Base-by-base conservation (phyloP, 1,140 invertebrate genomes). In the Bombus polaris region DNA sequence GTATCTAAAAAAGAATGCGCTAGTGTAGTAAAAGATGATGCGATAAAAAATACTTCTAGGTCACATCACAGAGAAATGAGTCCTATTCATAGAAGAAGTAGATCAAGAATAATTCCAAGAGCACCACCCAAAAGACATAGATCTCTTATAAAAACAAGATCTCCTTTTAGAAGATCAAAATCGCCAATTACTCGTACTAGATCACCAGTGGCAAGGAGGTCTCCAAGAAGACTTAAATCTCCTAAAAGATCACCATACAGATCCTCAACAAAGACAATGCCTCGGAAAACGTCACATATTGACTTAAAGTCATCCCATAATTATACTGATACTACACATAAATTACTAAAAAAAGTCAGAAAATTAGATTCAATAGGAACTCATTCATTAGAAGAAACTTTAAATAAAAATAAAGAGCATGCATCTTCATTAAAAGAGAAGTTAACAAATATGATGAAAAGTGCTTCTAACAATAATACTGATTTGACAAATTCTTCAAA, bases 391-490 rank as follows among this genome's bases (percentile, higher is more conserved):
- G 42, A 87, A 70, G 35, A 77, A 83, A 87, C 65, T 47, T 57
- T 88, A 13, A 83, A 70, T 32, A 89, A 90, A 66, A 82, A 35
- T 5, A 93, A 93, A 35, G 91, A 93, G 13, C 92, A 88, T 68
- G 76, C 88, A 4, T 92, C 93, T 1, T 95, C 95, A 10, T 85
- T 95, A 42, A 95, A 94, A 68, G 93, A 95, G 1, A 95, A 95
- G 44, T 73, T 95, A 42, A 89, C 88, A 37, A 94, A 94, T 35
- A 94, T 95, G 57, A 79, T 94, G 12, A 94, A 94, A 68, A 37
- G 25, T 57, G 37, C 85, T 25, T 42, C 76, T 18, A 66, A 81
- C 2, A 85, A 70, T 82, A 85, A 87, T 18, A 71, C 35, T 9
- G 66, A 80, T 53, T 15, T 57, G 3, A 74, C 42, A 32, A 78